Evolutionary conservation across 2,888 invertebrate genomes (phyloP).

Genomic region (Drosophila percnosoma): DNA sequence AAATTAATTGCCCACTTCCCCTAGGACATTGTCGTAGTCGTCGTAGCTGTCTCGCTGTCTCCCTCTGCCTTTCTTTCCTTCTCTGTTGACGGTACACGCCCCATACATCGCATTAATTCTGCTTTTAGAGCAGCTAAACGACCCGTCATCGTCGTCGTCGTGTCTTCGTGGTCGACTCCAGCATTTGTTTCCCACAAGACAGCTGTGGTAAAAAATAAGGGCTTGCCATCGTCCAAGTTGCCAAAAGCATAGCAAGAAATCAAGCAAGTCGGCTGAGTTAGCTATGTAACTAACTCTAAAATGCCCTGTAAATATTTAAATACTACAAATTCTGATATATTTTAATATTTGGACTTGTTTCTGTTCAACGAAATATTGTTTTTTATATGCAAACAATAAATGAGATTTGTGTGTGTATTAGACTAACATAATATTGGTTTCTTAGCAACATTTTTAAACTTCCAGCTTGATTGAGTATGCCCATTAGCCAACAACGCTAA

Average conservation of each 20-base stretch:
- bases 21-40: constrained; percentile 38
- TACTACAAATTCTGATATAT: not conserved
- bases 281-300: not conserved
- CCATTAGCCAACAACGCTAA: not conserved
- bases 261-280: constrained; percentile 9
- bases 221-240: constrained; percentile 59
- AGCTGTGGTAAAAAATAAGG: constrained; percentile 57
- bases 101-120: constrained; percentile 71
- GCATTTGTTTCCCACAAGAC: constrained; percentile 60
- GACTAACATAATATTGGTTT: not conserved
- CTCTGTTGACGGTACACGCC: constrained; percentile 50
- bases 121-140: constrained; percentile 69
- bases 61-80: not conserved
- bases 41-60: not conserved
- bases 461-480: not conserved
- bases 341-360: not conserved
- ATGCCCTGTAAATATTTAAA: constrained; percentile 21
- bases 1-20: constrained; percentile 75
- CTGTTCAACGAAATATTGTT: not conserved
- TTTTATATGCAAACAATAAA: not conserved
- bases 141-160: constrained; percentile 24
- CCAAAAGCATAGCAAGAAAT: constrained; percentile 53
- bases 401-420: not conserved
- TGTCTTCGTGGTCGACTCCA: constrained; percentile 24
- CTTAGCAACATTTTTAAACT: no score